Evolutionary conservation across 2,797 vertebrate species (phyloP).

Genomic region (Odontamblyopus rebecca): DNA sequence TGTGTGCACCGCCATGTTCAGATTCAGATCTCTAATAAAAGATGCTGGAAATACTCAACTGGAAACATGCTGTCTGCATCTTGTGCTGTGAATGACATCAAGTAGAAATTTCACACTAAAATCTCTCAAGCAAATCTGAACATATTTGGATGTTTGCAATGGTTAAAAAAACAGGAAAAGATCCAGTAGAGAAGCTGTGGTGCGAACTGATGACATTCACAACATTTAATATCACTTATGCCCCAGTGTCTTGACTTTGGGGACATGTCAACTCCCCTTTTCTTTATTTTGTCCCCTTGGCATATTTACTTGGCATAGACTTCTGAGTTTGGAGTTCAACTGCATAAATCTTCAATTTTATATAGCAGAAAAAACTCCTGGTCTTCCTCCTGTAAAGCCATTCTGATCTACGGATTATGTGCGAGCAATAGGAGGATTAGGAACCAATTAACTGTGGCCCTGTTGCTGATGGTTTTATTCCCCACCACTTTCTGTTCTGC

Average conservation of each 20-base stretch:
- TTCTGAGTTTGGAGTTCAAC: slow-evolving; percentile 34
- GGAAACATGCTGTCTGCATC: slow-evolving; percentile 47
- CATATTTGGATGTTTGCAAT: slow-evolving; percentile 18
- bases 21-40: slow-evolving; percentile 36
- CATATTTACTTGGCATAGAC: slow-evolving; percentile 24
- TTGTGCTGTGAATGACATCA: slow-evolving; percentile 34
- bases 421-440: slow-evolving; percentile 61
- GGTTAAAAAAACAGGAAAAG: slow-evolving; percentile 23
- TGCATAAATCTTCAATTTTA: slow-evolving; percentile 32
- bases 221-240: slow-evolving; percentile 22
- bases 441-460: slow-evolving; percentile 50
- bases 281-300: slow-evolving; percentile 25
- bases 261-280: slow-evolving; percentile 11
- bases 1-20: slow-evolving; percentile 27
- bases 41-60: slow-evolving; percentile 34
- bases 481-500: slow-evolving; percentile 37
- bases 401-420: slow-evolving; percentile 57
- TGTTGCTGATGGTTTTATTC: slow-evolving; percentile 52
- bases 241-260: slow-evolving; percentile 5
- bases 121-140: slow-evolving; percentile 32
- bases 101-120: slow-evolving; percentile 31
- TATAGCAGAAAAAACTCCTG: slow-evolving; percentile 25
- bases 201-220: slow-evolving; percentile 6
- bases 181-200: slow-evolving; percentile 35
- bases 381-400: slow-evolving; percentile 40